These are phyloP conservation scores for Eumaeus atala DNA, from an alignment of 1,140 invertebrate species.

Conservation along the genomic window DNA sequence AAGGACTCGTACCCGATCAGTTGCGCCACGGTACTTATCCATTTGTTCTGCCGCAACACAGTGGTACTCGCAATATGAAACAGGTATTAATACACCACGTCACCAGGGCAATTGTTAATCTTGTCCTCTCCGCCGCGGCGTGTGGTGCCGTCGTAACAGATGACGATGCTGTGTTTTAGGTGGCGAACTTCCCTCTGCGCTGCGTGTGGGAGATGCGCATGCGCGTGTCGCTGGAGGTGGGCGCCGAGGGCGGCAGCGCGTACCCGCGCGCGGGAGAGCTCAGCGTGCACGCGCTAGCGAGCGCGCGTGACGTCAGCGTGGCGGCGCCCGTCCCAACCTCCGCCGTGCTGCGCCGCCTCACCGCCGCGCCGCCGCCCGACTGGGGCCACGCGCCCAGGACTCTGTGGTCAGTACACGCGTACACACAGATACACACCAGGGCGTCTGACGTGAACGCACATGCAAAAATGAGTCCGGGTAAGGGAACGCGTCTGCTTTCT, in stretches of 20 bases:
- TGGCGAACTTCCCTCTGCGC: constrained; percentile 48
- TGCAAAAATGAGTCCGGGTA: too few species aligned
- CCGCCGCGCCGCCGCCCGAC: constrained; percentile 27
- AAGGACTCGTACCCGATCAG: too few species aligned
- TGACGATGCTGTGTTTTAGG: too few species aligned
- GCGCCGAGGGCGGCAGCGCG: constrained; percentile 24
- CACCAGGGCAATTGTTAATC: too few species aligned
- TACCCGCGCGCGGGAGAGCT: constrained; percentile 35
- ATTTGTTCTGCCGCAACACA: too few species aligned
- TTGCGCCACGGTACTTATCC: too few species aligned
- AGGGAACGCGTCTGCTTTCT: not conserved
- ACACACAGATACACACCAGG: too few species aligned
- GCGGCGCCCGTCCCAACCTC: not conserved
- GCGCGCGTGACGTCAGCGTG: not conserved
- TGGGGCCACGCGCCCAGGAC: constrained; percentile 50
- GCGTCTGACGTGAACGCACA: too few species aligned
- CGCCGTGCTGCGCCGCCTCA: constrained; percentile 14
- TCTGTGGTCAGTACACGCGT: constrained; percentile 36
- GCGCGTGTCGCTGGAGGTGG: constrained; percentile 32
- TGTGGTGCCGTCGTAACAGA: too few species aligned
- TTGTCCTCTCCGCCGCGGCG: too few species aligned
- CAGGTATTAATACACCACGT: too few species aligned
- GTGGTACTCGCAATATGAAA: too few species aligned
- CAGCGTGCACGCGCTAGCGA: constrained; percentile 16
- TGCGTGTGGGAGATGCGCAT: constrained; percentile 49